Conservation (phyloP, 2,797 vertebrate genomes). For the Sebastes goodei region DNA sequence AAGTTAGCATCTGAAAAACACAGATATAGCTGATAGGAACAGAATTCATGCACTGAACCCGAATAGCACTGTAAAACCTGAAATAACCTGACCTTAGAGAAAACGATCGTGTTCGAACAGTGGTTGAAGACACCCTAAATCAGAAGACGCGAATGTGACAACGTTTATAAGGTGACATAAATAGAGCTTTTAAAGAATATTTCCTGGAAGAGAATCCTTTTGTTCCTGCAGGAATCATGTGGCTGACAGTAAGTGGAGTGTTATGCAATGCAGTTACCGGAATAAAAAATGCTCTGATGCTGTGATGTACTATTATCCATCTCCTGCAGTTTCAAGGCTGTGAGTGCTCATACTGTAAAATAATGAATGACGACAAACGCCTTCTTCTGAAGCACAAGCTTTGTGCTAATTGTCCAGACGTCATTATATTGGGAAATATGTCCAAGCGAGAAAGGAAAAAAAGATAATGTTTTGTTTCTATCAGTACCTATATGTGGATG, state of each 20-base stretch:
- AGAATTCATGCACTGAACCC: neutral
- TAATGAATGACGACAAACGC: neutral
- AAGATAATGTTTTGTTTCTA: neutral
- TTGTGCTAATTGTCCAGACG: neutral
- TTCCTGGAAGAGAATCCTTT: neutral
- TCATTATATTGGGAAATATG: neutral
- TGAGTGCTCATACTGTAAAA: neutral
- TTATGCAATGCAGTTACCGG: neutral
- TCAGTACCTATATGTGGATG: neutral
- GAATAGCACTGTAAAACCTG: conserved; percentile 5
- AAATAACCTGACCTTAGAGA: conserved; percentile 30
- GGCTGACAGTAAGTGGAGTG: neutral
- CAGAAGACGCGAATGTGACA: neutral
- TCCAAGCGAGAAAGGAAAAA: neutral
- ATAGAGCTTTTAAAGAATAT: conserved; percentile 6
- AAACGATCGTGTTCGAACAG: neutral
- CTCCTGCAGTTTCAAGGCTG: neutral
- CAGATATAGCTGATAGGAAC: neutral
- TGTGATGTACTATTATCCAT: neutral
- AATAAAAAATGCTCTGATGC: neutral
- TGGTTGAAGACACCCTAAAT: neutral
- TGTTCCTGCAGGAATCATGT: neutral
- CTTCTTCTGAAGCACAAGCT: neutral
- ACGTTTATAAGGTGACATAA: conserved; percentile 8
- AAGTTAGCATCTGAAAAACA: neutral